Evolutionary conservation across 2,888 invertebrate genomes (phyloP).

Genomic region (Lasioglossum pauxillum): DNA sequence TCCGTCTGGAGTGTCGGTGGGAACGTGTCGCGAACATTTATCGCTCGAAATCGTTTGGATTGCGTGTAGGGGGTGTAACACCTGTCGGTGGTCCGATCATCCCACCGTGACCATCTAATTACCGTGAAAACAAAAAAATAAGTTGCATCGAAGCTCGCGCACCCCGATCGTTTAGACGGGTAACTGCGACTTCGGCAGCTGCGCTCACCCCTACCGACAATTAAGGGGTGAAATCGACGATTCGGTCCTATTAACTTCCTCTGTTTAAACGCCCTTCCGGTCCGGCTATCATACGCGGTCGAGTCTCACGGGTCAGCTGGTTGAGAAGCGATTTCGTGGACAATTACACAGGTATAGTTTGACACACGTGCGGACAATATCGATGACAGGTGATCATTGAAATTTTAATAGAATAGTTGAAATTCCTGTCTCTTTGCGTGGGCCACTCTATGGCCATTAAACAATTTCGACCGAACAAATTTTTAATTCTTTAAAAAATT

Average conservation of each 20-base stretch:
- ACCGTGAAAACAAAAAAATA: constrained; percentile 56
- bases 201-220: constrained; percentile 54
- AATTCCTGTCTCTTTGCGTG: background rate
- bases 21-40: constrained; percentile 40
- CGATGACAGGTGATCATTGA: constrained; percentile 46
- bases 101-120: constrained; percentile 58
- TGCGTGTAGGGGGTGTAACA: constrained; percentile 54
- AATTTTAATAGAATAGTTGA: background rate
- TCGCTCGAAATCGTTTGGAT: constrained; percentile 41
- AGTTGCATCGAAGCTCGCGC: constrained; percentile 35
- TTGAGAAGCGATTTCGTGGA: constrained; percentile 45
- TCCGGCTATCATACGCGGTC: constrained; percentile 31
- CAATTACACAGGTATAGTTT: constrained; percentile 34
- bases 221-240: constrained; percentile 67
- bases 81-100: constrained; percentile 61
- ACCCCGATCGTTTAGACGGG: constrained; percentile 64
- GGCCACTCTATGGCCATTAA: no score
- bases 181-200: constrained; percentile 65
- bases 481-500: background rate
- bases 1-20: background rate
- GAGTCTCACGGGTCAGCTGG: constrained; percentile 58
- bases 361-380: background rate
- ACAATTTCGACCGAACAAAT: background rate
- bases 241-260: constrained; percentile 80
- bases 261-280: constrained; percentile 80